Base-by-base conservation (phyloP, 2,113 vertebrate genomes). In the Pterocles gutturalis region DNA sequence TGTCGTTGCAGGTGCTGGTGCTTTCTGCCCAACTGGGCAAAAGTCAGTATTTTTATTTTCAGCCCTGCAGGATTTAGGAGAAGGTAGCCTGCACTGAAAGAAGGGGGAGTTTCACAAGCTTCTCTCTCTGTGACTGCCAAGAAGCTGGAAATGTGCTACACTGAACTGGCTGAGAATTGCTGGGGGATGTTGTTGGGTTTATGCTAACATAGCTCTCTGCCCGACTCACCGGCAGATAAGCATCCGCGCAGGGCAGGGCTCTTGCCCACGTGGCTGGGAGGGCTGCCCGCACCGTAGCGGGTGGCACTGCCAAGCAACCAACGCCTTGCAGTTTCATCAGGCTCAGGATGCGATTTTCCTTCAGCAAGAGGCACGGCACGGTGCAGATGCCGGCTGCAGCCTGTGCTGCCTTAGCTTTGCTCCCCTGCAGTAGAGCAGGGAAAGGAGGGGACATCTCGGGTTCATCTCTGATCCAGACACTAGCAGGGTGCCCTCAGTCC, bases 191-290 rank as follows among this genome's bases (percentile, higher is more conserved):
- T 81, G 95, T 87, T 93, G 90, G 79, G 93, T 83, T 83, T 45
- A 8, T 73, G 86, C 86, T 83, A 48, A 71, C 6, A 2, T 17
- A 71, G 82, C 84, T 13, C 67, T 79, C 31, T 89, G 77, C 89
- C 48, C 17, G 0, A 33, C 86, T 79, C 83, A 11, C 29, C 4
- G 0, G 69, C 94, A 69, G 95, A 79, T 94, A 64, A 95, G 79
- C 92, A 87, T 72, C 88, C n/a, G 10, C 0, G 3, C 78, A 60
- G 94, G 95, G 96, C 82, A 91, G 90, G 90, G 96, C 82, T 21
- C 10, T 8, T 57, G 92, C 90, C 70, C 61, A 29, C 9, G 38
- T 78, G 95, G 85, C 88, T 29, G 1, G 49, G 88, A 93, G 88
- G 88, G 90, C 95, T 79, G 69, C 94, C 10, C 17, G 73, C 79